Conservation (phyloP, 2,797 vertebrate genomes). For the Sebastes goodei region DNA sequence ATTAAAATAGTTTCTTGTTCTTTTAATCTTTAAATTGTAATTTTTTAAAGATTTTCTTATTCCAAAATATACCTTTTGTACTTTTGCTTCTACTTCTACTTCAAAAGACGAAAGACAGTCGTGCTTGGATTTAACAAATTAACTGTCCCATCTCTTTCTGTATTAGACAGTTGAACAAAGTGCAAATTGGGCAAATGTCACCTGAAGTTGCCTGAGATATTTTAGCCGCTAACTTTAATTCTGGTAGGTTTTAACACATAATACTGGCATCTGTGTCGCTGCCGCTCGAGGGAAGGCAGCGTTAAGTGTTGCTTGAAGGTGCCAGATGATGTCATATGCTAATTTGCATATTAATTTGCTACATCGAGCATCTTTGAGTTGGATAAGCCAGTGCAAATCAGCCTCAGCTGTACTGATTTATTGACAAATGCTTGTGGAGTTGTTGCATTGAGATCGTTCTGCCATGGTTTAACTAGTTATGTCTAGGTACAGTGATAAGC, state of each 20-base stretch:
- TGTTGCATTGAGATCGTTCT: not conserved
- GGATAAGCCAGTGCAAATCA: slow-evolving; percentile 1
- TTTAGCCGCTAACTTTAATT: not conserved
- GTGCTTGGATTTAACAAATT: not conserved
- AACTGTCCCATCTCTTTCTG: not conserved
- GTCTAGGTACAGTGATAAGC: not conserved
- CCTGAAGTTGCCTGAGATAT: not conserved
- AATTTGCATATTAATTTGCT: slow-evolving; percentile 32
- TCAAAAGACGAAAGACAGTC: not conserved
- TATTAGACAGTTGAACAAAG: not conserved
- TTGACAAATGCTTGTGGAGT: slow-evolving; percentile 3
- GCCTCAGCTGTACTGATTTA: slow-evolving; percentile 23
- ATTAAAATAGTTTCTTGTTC: not conserved
- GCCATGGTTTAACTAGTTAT: not conserved
- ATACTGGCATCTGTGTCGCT: not conserved
- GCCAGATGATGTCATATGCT: slow-evolving; percentile 31
- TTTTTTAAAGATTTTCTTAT: not conserved
- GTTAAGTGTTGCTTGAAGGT: not conserved
- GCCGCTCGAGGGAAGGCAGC: not conserved
- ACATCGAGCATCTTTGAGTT: slow-evolving; percentile 11
- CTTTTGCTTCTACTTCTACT: not conserved
- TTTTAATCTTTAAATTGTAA: not conserved
- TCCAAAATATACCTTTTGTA: not conserved
- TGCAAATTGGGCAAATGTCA: not conserved
- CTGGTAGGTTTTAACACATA: not conserved